Conservation (phyloP, 2,797 vertebrate species). For the Limosa lapponica region DNA sequence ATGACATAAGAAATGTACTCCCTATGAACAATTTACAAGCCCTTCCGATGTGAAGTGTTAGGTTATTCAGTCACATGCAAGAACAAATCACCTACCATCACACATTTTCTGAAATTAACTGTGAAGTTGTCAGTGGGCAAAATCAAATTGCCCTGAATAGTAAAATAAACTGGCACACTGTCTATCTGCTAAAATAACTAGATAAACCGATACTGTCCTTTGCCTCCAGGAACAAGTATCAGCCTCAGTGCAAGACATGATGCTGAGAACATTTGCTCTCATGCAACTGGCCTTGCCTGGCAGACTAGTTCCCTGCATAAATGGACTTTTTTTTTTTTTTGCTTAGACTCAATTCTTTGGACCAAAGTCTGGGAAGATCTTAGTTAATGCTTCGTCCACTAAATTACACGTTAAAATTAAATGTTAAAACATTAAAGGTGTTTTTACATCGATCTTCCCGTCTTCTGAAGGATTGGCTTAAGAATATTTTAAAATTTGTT, state of each 20-base stretch:
- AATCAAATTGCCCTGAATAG: neutral
- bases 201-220: neutral
- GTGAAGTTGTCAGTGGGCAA: neutral
- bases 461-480: neutral
- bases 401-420: neutral
- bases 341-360: neutral
- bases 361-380: neutral
- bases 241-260: neutral
- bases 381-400: neutral
- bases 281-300: neutral
- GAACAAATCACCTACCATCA: neutral
- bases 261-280: accelerated
- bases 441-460: neutral
- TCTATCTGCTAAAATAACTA: neutral
- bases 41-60: neutral
- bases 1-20: neutral
- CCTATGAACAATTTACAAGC: neutral
- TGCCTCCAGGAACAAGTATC: neutral
- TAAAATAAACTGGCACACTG: neutral
- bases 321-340: neutral
- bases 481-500: neutral
- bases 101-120: neutral
- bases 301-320: neutral
- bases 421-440: neutral
- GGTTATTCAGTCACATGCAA: neutral